phyloP scores from a whole-genome alignment of 2,888 invertebrate genomes.

The Ceriagrion tenellum region DNA sequence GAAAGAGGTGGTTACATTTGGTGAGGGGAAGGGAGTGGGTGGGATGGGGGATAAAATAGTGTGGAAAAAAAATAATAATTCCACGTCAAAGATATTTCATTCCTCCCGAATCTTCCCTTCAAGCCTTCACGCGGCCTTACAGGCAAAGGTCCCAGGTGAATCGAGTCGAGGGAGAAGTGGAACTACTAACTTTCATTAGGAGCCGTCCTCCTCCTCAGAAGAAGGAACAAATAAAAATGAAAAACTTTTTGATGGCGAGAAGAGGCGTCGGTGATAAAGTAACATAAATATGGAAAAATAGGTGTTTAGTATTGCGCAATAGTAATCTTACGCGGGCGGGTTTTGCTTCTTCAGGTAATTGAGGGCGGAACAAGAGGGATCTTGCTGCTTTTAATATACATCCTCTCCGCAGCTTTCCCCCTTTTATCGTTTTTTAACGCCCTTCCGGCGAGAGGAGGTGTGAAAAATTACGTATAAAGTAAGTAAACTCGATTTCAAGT shows the following conservation, averaged over 20 bases:
- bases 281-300: neutral
- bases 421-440: neutral
- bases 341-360: neutral
- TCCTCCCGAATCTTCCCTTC: constrained; percentile 20
- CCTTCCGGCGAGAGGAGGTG: neutral
- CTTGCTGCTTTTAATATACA: constrained; percentile 6
- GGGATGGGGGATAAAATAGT: neutral
- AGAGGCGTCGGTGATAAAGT: neutral
- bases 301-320: neutral
- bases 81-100: neutral
- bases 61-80: neutral
- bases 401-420: neutral
- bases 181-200: constrained; percentile 1
- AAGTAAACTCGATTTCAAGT: neutral
- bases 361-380: neutral
- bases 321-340: neutral
- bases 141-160: neutral
- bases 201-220: neutral
- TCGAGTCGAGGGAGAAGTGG: neutral
- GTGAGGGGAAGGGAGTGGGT: neutral
- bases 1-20: neutral
- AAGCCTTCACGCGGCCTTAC: neutral
- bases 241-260: too few relatives aligned
- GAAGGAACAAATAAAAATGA: neutral
- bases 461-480: neutral